Evolutionary conservation across 2,888 invertebrate species (phyloP), one percentile per base, ranked within the genome.

Genomic region (Ichneumon xanthorius): DNA sequence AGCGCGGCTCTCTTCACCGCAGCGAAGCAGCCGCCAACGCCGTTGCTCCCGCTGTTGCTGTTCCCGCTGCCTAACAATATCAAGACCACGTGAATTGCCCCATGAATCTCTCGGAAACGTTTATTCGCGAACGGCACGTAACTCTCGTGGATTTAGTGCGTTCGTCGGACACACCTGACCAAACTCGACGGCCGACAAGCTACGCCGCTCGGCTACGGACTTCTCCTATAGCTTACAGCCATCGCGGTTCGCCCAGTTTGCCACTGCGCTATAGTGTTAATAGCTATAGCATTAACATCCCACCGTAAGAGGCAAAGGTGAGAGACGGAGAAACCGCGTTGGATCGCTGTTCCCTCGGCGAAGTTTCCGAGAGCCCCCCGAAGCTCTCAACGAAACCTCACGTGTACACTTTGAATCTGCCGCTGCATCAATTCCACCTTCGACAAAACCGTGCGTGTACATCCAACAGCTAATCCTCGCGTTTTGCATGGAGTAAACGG

Each of bases 101-200:
- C 90, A 90, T 91, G 92, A 90, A 92, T 92, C 92, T 91, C 83
- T 81, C 71, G 75, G 73, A 78, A 89, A 87, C 88, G 88, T 90
- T 92, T 90, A 91, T 92, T 89, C 89, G 88, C 88, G 87, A 89
- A 87, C 88, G 88, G 87, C 88, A 88, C 90, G 91, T 90, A 90
- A 91, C 91, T 91, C 90, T 88, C 84, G 87, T 84, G 90, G 90
- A 91, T 91, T 91, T 91, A 92, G 89, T 90, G 88, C 90, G 88
- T 91, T 90, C 90, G 87, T 89, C 87, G 88, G 89, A 86, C 89
- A 89, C 90, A 90, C 89, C 89, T 90, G 91, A 90, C 90, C 89
- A 88, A 83, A 87, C 87, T 87, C 86, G 83, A 80, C 70, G 80
- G 75, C 68, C 78, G 80, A 80, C 80, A 68, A 80, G 75, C 73